Conservation (phyloP, 2,113 vertebrate species). For the Regulus satrapa region DNA sequence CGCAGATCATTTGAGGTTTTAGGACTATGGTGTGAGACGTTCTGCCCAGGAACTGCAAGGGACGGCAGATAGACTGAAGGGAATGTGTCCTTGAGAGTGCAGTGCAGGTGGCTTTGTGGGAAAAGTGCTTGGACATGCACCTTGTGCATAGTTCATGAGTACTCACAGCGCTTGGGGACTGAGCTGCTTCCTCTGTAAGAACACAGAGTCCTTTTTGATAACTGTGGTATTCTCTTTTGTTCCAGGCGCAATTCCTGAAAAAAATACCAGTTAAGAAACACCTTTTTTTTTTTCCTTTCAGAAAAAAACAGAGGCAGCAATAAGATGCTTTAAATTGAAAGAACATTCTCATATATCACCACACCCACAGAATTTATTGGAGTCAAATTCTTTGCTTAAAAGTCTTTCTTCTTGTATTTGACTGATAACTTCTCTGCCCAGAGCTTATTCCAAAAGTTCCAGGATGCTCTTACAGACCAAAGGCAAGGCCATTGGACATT, state of each 20-base stretch:
- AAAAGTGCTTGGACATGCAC: background rate
- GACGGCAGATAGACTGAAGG: background rate
- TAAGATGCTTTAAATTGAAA: background rate
- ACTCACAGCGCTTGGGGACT: background rate
- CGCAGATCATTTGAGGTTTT: background rate
- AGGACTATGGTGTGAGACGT: background rate
- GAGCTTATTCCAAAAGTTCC: background rate
- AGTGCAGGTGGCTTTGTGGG: background rate
- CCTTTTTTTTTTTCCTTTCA: no score
- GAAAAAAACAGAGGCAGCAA: background rate
- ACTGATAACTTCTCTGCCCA: background rate
- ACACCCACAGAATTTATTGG: background rate
- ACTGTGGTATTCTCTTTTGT: background rate
- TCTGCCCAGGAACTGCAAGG: background rate
- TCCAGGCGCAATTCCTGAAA: background rate
- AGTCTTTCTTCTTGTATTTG: background rate
- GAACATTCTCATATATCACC: background rate
- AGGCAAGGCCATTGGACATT: background rate
- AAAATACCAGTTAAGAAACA: background rate
- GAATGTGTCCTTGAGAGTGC: background rate
- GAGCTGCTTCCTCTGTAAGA: background rate
- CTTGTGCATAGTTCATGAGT: background rate
- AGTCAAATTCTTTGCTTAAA: background rate
- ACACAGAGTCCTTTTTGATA: background rate
- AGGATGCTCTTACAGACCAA: background rate